phyloP scores from a whole-genome alignment of 2,113 vertebrate species.

The Chaetodon trifascialis region DNA sequence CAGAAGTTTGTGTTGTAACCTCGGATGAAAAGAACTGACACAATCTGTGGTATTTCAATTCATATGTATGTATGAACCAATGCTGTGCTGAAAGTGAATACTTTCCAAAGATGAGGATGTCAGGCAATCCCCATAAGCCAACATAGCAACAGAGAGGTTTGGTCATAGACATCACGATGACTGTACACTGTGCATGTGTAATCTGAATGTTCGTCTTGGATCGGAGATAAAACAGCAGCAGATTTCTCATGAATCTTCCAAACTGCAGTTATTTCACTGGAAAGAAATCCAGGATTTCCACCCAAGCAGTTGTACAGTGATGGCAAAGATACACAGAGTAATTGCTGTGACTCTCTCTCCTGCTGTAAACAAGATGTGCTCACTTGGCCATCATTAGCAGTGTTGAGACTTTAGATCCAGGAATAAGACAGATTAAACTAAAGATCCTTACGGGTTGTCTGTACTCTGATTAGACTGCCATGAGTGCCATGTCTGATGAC shows the following conservation, averaged over 20 bases:
- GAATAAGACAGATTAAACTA: conserved; percentile 40
- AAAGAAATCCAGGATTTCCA: neutral
- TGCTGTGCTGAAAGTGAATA: neutral
- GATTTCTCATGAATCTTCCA: neutral
- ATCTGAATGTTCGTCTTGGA: neutral
- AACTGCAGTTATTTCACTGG: neutral
- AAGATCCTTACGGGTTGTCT: conserved; percentile 24
- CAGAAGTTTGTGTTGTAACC: conserved; percentile 1
- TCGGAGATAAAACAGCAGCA: neutral
- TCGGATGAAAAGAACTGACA: neutral
- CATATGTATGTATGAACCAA: neutral
- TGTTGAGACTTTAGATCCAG: conserved; percentile 7
- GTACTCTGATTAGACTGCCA: neutral
- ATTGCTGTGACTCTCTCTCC: neutral
- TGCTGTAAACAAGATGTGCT: conserved; percentile 19
- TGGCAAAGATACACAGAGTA: neutral
- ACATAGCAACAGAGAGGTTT: neutral
- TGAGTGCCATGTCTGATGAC: neutral
- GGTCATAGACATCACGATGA: neutral
- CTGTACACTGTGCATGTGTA: neutral
- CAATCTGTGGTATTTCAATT: neutral
- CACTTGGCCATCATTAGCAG: neutral
- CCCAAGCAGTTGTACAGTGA: fast-evolving
- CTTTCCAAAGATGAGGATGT: neutral
- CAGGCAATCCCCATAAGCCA: neutral